Conservation (phyloP, 2,113 vertebrate genomes). For the Tragulus kanchil region DNA sequence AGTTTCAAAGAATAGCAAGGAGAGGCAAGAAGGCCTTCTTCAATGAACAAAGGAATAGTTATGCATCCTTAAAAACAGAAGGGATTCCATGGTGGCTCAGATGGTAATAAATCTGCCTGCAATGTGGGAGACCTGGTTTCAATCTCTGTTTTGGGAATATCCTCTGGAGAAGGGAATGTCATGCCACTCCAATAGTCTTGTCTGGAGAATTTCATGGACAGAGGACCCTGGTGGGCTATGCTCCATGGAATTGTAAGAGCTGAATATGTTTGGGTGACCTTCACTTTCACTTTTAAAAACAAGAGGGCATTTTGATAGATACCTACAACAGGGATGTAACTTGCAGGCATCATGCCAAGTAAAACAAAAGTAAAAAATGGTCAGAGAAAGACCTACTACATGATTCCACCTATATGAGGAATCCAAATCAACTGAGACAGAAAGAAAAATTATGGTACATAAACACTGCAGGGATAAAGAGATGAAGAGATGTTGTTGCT, state of each 20-base stretch:
- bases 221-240: no score
- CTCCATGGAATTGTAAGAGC: no score
- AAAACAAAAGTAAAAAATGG: background rate
- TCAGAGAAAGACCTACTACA: background rate
- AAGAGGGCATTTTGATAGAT: background rate
- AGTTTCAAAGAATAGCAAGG: background rate
- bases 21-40: background rate
- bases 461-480: fast-evolving
- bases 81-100: no score
- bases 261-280: no score
- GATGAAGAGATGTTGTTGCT: background rate
- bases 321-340: background rate
- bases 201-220: no score
- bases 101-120: no score
- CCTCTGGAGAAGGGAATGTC: no score
- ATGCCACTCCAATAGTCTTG: no score
- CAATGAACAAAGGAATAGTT: background rate
- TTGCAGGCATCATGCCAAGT: background rate
- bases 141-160: no score
- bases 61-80: no score
- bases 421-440: background rate
- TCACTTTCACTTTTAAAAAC: background rate
- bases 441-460: background rate
- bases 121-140: no score
- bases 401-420: background rate